These are phyloP conservation scores for Lota lota DNA, from an alignment of 2,113 vertebrate genomes.

Conservation along the genomic window DNA sequence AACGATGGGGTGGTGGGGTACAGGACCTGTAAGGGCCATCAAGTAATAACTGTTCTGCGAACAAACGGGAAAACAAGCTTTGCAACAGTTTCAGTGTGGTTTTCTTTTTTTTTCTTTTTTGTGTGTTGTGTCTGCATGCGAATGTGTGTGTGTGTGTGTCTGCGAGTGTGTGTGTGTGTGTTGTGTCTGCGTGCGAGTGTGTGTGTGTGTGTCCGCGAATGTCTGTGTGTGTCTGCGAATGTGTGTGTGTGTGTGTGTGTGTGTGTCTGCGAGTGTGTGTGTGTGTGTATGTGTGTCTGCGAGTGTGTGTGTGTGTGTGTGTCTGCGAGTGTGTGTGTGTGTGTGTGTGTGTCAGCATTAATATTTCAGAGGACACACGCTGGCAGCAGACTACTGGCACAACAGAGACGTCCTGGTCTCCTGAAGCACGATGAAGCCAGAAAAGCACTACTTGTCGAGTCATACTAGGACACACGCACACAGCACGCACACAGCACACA, in stretches of 20 bases:
- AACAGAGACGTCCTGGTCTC: not conserved
- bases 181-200: slow-evolving; percentile 11
- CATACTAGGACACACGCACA: not conserved
- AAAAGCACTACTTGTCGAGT: not conserved
- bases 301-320: not conserved
- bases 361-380: not conserved
- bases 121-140: slow-evolving; percentile 8
- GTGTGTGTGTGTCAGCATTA: not conserved
- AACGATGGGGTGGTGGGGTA: no score
- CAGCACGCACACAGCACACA: not conserved
- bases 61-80: no score
- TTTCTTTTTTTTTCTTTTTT: not conserved
- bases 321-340: not conserved
- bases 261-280: slow-evolving; percentile 3
- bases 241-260: slow-evolving; percentile 1
- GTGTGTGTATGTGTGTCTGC: slow-evolving; percentile 8
- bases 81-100: not conserved
- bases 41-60: no score
- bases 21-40: no score
- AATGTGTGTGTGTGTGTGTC: slow-evolving; percentile 11
- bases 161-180: not conserved
- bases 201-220: not conserved
- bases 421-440: not conserved
- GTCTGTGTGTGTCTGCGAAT: slow-evolving; percentile 14
- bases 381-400: not conserved